These are phyloP conservation scores for Panzeria rudis DNA, from an alignment of 2,888 invertebrate species.

Conservation along the genomic window DNA sequence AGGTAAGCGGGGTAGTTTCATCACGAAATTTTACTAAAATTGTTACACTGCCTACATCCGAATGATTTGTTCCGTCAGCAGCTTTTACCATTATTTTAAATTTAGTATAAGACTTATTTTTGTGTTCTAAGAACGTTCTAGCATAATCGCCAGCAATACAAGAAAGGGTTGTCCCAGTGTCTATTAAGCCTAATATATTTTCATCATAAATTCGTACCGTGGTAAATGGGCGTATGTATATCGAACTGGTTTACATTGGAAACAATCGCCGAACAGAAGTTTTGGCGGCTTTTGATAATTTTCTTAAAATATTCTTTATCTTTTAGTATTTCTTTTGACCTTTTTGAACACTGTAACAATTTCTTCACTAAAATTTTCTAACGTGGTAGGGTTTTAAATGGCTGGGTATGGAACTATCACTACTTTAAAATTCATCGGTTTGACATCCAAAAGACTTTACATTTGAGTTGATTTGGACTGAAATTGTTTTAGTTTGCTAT, in stretches of 20 bases:
- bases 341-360: not conserved
- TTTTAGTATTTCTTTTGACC: constrained; percentile 5
- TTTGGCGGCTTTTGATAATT: not conserved
- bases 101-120: not conserved
- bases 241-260: not conserved
- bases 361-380: constrained; percentile 13
- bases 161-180: constrained; percentile 8
- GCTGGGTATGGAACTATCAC: not conserved
- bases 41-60: constrained; percentile 8
- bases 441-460: constrained; percentile 18
- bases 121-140: not conserved
- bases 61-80: constrained; percentile 15
- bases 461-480: constrained; percentile 15
- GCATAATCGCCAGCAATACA: constrained; percentile 9
- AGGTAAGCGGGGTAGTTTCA: no score
- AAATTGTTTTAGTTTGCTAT: not conserved
- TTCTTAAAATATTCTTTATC: not conserved
- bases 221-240: not conserved
- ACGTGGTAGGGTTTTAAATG: not conserved
- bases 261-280: constrained; percentile 1
- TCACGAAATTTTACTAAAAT: not conserved
- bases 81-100: constrained; percentile 8
- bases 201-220: not conserved
- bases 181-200: not conserved
- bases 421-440: constrained; percentile 4